Conservation (phyloP, 2,888 invertebrate genomes). For the Tetragonula carbonaria region DNA sequence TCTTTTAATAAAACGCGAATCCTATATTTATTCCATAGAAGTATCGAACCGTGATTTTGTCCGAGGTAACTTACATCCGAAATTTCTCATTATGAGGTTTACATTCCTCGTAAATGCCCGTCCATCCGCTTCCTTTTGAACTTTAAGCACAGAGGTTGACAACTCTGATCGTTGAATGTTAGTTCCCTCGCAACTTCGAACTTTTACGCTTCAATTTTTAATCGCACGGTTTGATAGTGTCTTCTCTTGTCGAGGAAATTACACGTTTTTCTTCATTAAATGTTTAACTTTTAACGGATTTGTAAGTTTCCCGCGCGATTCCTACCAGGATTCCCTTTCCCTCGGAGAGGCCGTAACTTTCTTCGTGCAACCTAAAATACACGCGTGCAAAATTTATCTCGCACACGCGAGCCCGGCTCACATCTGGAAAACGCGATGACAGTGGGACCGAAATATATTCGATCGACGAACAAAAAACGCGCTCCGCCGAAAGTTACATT, state of each 20-base stretch:
- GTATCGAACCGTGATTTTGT: constrained; percentile 70
- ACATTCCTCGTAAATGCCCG: constrained; percentile 22
- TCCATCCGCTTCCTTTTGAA: constrained; percentile 1
- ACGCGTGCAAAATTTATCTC: constrained; percentile 65
- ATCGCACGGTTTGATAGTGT: background rate
- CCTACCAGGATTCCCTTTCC: background rate
- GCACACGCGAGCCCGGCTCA: constrained; percentile 35
- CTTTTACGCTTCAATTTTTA: background rate
- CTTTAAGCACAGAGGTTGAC: background rate
- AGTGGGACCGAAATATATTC: constrained; percentile 69
- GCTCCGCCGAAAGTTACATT: constrained; percentile 43
- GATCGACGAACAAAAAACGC: constrained; percentile 62
- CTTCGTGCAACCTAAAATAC: constrained; percentile 63
- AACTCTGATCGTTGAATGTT: background rate
- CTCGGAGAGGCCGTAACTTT: constrained; percentile 42
- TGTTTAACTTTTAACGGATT: background rate
- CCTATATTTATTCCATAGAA: constrained; percentile 27
- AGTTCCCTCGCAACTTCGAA: background rate
- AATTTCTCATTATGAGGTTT: constrained; percentile 18
- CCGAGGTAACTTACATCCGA: constrained; percentile 59
- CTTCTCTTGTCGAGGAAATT: background rate
- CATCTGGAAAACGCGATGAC: constrained; percentile 70
- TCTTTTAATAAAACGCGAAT: background rate
- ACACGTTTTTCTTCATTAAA: background rate
- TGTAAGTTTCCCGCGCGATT: constrained; percentile 10